Evolutionary conservation across 2,797 vertebrate species (phyloP).

Genomic region (Halcyon chelicuti): DNA sequence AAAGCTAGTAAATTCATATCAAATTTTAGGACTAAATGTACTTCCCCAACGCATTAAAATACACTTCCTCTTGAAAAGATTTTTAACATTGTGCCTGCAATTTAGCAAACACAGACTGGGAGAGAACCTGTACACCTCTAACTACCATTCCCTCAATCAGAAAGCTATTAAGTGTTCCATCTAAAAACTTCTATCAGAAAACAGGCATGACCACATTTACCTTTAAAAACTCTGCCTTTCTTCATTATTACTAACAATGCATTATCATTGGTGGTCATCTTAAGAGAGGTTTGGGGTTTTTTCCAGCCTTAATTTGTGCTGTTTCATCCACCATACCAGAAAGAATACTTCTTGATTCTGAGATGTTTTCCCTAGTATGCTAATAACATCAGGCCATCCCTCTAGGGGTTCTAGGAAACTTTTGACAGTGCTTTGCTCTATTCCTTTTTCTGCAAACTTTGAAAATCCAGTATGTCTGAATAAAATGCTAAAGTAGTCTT

Average conservation of each 20-base stretch:
- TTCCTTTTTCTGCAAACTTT: background rate
- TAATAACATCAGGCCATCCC: background rate
- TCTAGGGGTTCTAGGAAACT: background rate
- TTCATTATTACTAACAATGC: background rate
- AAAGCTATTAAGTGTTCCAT: background rate
- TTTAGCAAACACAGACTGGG: background rate
- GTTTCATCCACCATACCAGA: background rate
- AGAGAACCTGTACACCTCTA: background rate
- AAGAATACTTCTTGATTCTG: background rate
- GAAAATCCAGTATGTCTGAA: background rate
- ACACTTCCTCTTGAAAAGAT: background rate
- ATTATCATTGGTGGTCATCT: background rate
- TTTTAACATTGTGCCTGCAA: background rate
- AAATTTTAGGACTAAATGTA: background rate
- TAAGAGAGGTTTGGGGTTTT: background rate
- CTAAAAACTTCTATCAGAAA: conserved; percentile 18
- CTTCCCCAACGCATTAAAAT: background rate
- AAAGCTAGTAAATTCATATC: background rate
- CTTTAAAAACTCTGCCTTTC: background rate
- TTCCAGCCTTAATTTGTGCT: background rate
- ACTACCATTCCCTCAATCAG: background rate
- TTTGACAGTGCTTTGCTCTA: background rate
- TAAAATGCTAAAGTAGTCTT: background rate
- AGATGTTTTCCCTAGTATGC: background rate
- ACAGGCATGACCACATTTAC: background rate